phyloP scores from a whole-genome alignment of 1,140 invertebrate species.

The Microvelia longipes region DNA sequence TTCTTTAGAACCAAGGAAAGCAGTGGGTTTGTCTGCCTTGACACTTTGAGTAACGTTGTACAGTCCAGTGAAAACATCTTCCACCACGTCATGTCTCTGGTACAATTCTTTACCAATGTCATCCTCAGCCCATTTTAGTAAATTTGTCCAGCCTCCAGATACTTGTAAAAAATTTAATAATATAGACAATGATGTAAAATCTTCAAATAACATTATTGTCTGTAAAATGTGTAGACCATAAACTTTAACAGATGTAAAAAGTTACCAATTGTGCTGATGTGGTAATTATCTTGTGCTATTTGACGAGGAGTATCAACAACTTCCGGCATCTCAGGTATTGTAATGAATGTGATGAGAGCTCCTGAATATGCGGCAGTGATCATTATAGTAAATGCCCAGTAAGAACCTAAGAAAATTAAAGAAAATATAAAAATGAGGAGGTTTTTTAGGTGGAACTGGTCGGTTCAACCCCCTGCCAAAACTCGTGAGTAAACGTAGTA shows the following conservation, averaged over 20 bases:
- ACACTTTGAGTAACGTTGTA: constrained; percentile 45
- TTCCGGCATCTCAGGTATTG: constrained; percentile 48
- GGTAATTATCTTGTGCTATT: constrained; percentile 39
- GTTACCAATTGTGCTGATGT: constrained; percentile 45
- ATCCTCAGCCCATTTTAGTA: constrained; percentile 43
- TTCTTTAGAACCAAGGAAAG: constrained; percentile 49
- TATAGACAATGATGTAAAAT: no score
- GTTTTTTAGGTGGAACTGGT: no score
- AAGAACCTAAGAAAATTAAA: constrained; percentile 42
- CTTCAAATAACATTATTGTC: no score
- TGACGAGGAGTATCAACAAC: constrained; percentile 47
- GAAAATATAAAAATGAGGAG: no score
- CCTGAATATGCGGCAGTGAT: constrained; percentile 62
- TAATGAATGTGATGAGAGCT: constrained; percentile 63
- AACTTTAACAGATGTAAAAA: no score
- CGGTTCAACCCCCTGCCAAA: no score
- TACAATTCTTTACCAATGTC: constrained; percentile 37
- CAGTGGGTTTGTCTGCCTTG: constrained; percentile 38
- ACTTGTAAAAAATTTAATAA: constrained; percentile 34
- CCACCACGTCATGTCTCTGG: constrained; percentile 46
- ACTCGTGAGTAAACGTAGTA: no score
- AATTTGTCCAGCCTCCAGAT: constrained; percentile 49
- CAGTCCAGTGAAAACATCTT: constrained; percentile 42
- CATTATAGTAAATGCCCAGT: constrained; percentile 65
- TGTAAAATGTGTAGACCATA: no score